Conservation (phyloP, 2,888 invertebrate genomes). For the Acronicta leporina region DNA sequence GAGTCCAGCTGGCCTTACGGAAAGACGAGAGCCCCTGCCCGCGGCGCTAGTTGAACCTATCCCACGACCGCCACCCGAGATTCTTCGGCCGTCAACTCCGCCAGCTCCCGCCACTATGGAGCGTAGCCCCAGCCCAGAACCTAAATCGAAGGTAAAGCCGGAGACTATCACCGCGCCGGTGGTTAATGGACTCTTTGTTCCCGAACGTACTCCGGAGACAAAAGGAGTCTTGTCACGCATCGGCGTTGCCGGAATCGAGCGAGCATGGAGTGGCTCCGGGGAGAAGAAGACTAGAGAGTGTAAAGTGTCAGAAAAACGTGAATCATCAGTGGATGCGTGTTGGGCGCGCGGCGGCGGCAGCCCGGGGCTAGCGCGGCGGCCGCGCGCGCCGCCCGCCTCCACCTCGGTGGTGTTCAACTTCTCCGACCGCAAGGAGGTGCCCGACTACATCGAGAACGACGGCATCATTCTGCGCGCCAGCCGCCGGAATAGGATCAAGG, state of each 20-base stretch:
- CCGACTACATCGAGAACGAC: slow-evolving; percentile 97
- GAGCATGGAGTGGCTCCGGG: slow-evolving; percentile 75
- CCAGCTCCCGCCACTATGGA: slow-evolving; percentile 53
- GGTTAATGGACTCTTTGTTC: slow-evolving; percentile 64
- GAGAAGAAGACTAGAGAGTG: slow-evolving; percentile 59
- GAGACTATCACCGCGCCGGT: slow-evolving; percentile 44
- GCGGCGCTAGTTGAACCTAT: slow-evolving; percentile 82
- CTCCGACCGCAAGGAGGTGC: slow-evolving; percentile 94
- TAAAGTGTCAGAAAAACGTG: slow-evolving; percentile 53
- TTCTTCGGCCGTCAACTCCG: slow-evolving; percentile 52
- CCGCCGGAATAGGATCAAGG: slow-evolving; percentile 92
- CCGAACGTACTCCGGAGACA: slow-evolving; percentile 39
- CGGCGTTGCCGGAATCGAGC: slow-evolving; percentile 75
- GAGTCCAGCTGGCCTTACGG: slow-evolving; percentile 66
- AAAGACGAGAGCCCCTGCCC: slow-evolving; percentile 83
- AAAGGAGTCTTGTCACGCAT: slow-evolving; percentile 63
- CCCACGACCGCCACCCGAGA: slow-evolving; percentile 69
- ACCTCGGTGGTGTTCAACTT: slow-evolving; percentile 96
- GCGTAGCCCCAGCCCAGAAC: slow-evolving; percentile 49
- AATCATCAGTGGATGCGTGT: slow-evolving; percentile 46
- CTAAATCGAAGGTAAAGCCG: slow-evolving; percentile 27
- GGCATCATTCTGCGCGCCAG: slow-evolving; percentile 92
- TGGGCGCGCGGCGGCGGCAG: slow-evolving; percentile 44
- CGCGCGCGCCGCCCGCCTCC: slow-evolving; percentile 79
- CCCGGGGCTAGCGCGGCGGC: slow-evolving; percentile 55